Evolutionary conservation across 2,797 vertebrate genomes (phyloP).

Genomic region (Morus bassanus): DNA sequence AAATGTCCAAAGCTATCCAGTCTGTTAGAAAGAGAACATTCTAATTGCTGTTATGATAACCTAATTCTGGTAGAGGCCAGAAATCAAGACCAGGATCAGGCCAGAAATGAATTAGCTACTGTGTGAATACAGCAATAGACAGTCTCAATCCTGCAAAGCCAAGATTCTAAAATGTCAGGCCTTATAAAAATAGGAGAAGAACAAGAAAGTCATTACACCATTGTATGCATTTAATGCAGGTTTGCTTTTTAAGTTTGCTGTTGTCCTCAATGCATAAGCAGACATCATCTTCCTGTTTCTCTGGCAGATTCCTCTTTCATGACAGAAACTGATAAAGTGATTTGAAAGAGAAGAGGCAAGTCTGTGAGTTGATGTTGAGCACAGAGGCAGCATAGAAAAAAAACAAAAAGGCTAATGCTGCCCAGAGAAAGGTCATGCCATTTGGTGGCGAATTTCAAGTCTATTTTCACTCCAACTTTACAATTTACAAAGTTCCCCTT

Average conservation of each 20-base stretch:
- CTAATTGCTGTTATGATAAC: slow-evolving; percentile 12
- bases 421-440: not conserved
- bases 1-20: not conserved
- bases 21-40: not conserved
- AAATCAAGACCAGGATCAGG: not conserved
- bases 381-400: not conserved
- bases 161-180: not conserved
- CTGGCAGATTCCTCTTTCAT: not conserved
- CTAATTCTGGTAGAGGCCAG: slow-evolving; percentile 7
- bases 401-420: not conserved
- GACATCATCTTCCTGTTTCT: not conserved
- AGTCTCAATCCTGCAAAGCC: not conserved
- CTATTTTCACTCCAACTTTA: not conserved
- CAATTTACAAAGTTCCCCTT: not conserved
- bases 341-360: not conserved
- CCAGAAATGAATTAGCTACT: not conserved
- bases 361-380: not conserved
- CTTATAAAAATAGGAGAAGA: not conserved
- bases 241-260: not conserved
- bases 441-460: slow-evolving; percentile 5
- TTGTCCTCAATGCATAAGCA: not conserved
- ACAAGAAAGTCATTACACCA: not conserved
- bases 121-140: not conserved
- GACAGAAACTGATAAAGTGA: not conserved
- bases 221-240: not conserved